Percentiles rank a stretch among this genome's conserved stretches.
Evolutionary conservation across 2,113 vertebrate species (phyloP).

Genomic region (Halcyon senegalensis): DNA sequence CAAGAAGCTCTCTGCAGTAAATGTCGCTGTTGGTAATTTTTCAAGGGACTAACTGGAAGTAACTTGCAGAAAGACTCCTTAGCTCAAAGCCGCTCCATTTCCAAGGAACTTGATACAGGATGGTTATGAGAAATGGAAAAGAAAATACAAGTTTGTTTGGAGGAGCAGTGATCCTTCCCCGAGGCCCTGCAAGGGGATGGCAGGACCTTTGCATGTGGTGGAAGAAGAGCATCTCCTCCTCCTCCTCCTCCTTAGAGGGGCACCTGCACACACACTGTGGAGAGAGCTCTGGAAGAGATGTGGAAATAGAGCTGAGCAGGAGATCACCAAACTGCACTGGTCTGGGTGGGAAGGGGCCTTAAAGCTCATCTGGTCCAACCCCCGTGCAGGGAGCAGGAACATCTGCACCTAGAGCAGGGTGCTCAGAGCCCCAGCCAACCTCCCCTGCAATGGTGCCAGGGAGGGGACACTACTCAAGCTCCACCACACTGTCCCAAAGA

Average conservation of each 20-base stretch:
- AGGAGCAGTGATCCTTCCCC: accelerated
- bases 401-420: not conserved
- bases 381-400: not conserved
- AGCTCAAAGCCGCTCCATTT: not conserved
- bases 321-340: not conserved
- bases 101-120: not conserved
- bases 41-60: not conserved
- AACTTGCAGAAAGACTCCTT: not conserved
- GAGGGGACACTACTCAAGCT: not conserved
- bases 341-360: not conserved
- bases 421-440: not conserved
- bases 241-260: not conserved
- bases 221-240: not conserved
- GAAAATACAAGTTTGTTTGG: not conserved
- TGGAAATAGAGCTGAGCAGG: not conserved
- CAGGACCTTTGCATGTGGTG: not conserved
- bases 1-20: not conserved
- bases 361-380: not conserved
- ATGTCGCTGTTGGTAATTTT: not conserved
- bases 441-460: not conserved
- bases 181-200: not conserved
- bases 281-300: not conserved
- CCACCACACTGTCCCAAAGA: not conserved
- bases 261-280: not conserved
- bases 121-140: not conserved